Evolutionary conservation across 2,888 invertebrate genomes (phyloP).

Genomic region (Hartigia nigra): DNA sequence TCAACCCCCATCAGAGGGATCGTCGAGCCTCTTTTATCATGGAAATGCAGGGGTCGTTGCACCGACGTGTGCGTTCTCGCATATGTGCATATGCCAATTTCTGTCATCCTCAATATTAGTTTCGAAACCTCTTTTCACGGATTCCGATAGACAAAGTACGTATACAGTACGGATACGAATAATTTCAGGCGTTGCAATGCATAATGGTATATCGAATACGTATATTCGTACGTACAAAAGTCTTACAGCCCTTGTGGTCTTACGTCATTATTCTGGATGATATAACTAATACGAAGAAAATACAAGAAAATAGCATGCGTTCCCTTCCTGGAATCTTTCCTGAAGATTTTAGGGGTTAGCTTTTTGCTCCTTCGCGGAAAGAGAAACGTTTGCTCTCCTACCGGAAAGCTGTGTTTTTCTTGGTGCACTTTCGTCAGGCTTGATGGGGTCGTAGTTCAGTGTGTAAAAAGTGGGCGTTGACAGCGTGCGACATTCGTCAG

Average conservation of each 20-base stretch:
- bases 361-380: neutral
- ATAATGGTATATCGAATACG: neutral
- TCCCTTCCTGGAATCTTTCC: neutral
- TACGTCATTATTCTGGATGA: neutral
- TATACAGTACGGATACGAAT: neutral
- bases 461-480: constrained; percentile 9
- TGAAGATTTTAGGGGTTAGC: neutral
- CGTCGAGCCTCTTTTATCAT: constrained; percentile 23
- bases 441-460: neutral
- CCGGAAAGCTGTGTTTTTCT: neutral
- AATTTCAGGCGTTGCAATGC: neutral
- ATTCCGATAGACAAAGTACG: neutral
- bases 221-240: neutral
- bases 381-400: neutral
- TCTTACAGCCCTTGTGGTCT: neutral
- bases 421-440: neutral
- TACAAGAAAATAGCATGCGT: neutral
- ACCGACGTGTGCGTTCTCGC: constrained; percentile 6
- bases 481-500: constrained; percentile 23
- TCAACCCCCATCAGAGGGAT: constrained; percentile 10
- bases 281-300: neutral
- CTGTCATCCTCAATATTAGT: neutral
- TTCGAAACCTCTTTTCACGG: neutral
- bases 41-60: constrained; percentile 20
- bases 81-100: neutral